These are phyloP conservation scores for Triplophysa tibetana DNA, from an alignment of 2,113 vertebrate species.

Conservation along the genomic window DNA sequence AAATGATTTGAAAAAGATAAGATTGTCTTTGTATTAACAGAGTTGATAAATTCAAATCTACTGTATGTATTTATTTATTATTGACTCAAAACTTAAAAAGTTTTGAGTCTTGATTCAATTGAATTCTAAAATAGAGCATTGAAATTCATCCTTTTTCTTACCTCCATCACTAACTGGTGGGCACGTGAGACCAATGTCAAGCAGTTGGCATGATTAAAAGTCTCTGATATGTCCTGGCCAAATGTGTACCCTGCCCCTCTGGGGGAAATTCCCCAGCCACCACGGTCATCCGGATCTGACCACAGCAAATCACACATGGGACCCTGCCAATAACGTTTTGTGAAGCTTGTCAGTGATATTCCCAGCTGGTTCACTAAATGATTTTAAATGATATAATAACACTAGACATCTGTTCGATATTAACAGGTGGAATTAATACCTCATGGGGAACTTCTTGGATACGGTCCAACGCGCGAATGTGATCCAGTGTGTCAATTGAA, in stretches of 20 bases:
- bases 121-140: background rate
- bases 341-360: background rate
- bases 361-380: background rate
- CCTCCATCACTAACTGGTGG: slow-evolving; percentile 99
- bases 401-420: background rate
- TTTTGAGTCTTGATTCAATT: too few relatives aligned
- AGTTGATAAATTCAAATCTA: background rate
- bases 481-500: slow-evolving; percentile 98
- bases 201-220: slow-evolving; percentile 97
- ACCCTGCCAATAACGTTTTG: slow-evolving; percentile 74
- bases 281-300: slow-evolving; percentile 78
- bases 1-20: slow-evolving; percentile 63
- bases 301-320: slow-evolving; percentile 98
- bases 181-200: slow-evolving; percentile 97
- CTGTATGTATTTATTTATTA: too few relatives aligned
- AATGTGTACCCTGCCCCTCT: slow-evolving; percentile 85
- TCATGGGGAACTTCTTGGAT: slow-evolving; percentile 98
- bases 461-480: slow-evolving; percentile 96
- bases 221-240: slow-evolving; percentile 98
- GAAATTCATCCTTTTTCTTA: slow-evolving; percentile 52
- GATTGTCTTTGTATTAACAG: background rate
- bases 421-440: slow-evolving; percentile 69
- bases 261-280: slow-evolving; percentile 77
- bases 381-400: background rate
- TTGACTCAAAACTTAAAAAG: too few relatives aligned